Evolutionary conservation across 2,888 invertebrate genomes (phyloP).

Genomic region (Stenurella melanura): DNA sequence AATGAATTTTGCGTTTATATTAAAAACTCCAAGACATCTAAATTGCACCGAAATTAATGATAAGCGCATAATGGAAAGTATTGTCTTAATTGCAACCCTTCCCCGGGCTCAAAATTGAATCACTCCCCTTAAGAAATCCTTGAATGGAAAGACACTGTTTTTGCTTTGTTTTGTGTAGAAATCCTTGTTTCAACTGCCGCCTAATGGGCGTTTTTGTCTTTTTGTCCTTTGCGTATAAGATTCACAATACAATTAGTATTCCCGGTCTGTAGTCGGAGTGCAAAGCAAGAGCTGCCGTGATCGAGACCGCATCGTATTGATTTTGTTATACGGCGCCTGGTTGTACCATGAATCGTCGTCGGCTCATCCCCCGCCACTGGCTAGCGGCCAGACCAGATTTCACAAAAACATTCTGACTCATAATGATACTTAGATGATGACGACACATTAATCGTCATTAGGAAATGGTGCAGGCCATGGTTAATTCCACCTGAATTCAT

Average conservation of each 20-base stretch:
- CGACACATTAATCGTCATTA: conserved; percentile 18
- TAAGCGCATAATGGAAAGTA: conserved; percentile 10
- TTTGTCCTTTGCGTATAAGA: conserved; percentile 27
- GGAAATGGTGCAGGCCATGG: neutral
- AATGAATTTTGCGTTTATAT: neutral
- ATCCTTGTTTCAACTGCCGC: conserved; percentile 17
- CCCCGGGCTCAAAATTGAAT: conserved; percentile 23
- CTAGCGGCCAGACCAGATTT: conserved; percentile 46
- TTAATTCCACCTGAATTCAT: conserved; percentile 1
- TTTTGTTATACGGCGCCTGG: conserved; percentile 55
- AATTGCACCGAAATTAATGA: conserved; percentile 4
- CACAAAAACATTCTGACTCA: conserved; percentile 41
- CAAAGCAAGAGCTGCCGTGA: conserved; percentile 38
- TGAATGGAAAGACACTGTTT: conserved; percentile 8
- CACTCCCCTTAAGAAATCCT: neutral
- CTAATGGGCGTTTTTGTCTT: conserved; percentile 34
- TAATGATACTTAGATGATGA: conserved; percentile 11
- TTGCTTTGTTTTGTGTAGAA: conserved; percentile 18
- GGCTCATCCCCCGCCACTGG: conserved; percentile 53
- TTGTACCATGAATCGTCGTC: conserved; percentile 48
- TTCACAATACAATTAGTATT: conserved; percentile 27
- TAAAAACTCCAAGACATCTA: conserved; percentile 5
- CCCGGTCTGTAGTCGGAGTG: conserved; percentile 17
- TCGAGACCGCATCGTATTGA: conserved; percentile 55
- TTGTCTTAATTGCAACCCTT: conserved; percentile 18